Conservation (phyloP, 2,113 vertebrate genomes). For the Eonycteris spelaea region DNA sequence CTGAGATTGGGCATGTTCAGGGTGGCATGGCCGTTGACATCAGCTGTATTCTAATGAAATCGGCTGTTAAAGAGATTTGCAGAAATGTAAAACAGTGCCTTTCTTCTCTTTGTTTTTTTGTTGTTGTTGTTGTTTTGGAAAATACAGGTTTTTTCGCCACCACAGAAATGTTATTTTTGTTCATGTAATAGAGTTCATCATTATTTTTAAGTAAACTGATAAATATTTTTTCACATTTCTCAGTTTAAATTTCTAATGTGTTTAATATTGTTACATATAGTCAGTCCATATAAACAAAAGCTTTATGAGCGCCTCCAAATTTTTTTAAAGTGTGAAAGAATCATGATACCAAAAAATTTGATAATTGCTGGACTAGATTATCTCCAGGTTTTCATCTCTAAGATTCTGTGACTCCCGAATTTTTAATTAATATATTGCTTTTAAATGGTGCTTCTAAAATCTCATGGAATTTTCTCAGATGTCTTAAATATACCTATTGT, state of each 20-base stretch:
- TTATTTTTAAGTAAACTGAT: conserved; percentile 6
- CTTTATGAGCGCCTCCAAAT: not conserved
- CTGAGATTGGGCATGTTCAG: no score
- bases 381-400: not conserved
- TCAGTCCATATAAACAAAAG: not conserved
- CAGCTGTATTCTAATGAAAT: not conserved
- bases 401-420: not conserved
- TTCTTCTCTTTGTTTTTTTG: not conserved
- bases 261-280: not conserved
- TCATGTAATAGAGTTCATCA: not conserved
- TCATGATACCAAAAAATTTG: not conserved
- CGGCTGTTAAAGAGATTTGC: not conserved
- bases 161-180: not conserved
- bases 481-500: not conserved
- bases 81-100: not conserved
- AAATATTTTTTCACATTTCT: not conserved
- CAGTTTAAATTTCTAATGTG: conserved; percentile 28
- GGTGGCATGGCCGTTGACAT: no score
- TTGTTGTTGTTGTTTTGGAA: not conserved
- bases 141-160: not conserved
- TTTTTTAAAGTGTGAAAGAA: not conserved
- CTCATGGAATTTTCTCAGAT: not conserved
- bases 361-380: not conserved
- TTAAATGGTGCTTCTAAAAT: not conserved
- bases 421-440: not conserved